These are phyloP conservation scores for Sminthurinus aureus DNA, from an alignment of 2,888 invertebrate species.

Conservation along the genomic window DNA sequence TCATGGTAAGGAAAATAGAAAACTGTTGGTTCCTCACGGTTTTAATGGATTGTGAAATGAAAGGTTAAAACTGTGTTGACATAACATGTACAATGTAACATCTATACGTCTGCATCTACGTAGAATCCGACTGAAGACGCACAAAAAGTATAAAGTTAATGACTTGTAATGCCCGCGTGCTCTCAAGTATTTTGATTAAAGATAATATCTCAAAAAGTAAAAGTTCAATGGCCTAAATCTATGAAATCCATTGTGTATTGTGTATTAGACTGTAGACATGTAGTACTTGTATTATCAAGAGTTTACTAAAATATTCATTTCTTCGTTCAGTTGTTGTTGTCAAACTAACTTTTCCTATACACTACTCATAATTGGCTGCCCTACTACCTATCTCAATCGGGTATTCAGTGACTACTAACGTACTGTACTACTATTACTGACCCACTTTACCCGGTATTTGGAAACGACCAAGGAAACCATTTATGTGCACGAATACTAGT, in stretches of 20 bases:
- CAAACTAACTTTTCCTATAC: not conserved
- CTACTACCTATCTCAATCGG: conserved; percentile 6
- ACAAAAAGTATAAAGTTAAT: not conserved
- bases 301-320: not conserved
- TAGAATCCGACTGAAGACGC: not conserved
- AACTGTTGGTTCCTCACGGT: not conserved
- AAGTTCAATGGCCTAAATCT: conserved; percentile 8
- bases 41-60: not conserved
- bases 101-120: not conserved
- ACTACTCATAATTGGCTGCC: conserved; percentile 4
- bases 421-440: too few relatives aligned
- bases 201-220: not conserved
- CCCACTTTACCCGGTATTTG: conserved; percentile 7
- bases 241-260: too few relatives aligned
- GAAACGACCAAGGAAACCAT: not conserved
- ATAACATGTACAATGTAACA: not conserved
- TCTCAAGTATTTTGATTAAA: conserved; percentile 15
- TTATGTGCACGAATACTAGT: conserved; percentile 5
- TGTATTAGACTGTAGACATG: too few relatives aligned
- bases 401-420: too few relatives aligned
- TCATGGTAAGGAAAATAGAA: not conserved
- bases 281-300: too few relatives aligned
- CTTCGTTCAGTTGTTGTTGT: not conserved
- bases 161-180: conserved; percentile 7
- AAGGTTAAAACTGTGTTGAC: not conserved